Evolutionary conservation across 1,140 invertebrate genomes (phyloP).

Genomic region (Sarcophaga bullata): DNA sequence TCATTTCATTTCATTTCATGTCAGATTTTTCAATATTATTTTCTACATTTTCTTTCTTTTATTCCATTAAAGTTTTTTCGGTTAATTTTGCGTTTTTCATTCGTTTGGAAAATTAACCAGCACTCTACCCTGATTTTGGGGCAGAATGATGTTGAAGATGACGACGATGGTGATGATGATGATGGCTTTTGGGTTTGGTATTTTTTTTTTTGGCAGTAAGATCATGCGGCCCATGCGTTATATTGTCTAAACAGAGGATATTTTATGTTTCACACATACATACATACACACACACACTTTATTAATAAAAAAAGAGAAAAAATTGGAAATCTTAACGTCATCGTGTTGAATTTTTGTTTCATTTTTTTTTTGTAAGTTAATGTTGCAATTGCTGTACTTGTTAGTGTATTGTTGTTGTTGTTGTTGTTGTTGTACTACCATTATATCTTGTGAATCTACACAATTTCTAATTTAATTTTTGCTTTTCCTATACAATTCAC

Average conservation of each 20-base stretch:
- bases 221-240: constrained; percentile 6
- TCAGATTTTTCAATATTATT: constrained; percentile 11
- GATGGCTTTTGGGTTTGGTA: constrained; percentile 11
- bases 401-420: background rate
- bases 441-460: constrained; percentile 34
- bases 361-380: too few species aligned
- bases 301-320: too few species aligned
- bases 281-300: background rate
- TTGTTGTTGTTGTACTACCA: background rate
- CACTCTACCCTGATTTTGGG: background rate
- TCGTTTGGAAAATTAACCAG: constrained; percentile 4
- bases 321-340: background rate
- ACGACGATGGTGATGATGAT: background rate
- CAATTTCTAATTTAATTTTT: constrained; percentile 36
- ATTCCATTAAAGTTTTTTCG: background rate
- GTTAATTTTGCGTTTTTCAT: background rate
- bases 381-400: background rate
- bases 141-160: background rate
- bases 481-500: background rate
- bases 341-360: background rate
- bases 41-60: background rate
- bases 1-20: background rate
- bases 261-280: background rate
- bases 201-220: background rate
- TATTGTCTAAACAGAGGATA: constrained; percentile 2